Evolutionary conservation across 2,888 invertebrate species (phyloP), one percentile per base, ranked within the genome.

Genomic region (Nemoura dubitans): DNA sequence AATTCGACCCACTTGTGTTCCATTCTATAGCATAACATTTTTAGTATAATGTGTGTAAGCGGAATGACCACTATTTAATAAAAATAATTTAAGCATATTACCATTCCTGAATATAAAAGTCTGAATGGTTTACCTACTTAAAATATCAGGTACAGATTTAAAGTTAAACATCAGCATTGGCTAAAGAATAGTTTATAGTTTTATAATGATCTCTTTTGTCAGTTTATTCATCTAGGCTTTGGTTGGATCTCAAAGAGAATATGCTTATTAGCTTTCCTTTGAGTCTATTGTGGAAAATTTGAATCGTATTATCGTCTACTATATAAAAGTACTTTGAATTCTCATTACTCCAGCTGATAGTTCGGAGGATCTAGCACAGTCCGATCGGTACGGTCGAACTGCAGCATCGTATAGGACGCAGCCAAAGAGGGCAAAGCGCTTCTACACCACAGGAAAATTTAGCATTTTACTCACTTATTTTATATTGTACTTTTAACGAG

Each of bases 201-300:
- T 59, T 1, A 78, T 27, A 78, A 78, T 78, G 5, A 78, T 28
- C 78, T 78, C 78, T 78, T 78, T 78, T 78, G 28, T 26, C 26
- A 78, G 25, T 27, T 78, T 27, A 78, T 78, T 78, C 16, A 21
- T 5, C 78, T 21, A 0, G 59, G 59, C 78, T 78, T 78, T 1
- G 78, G 7, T 6, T 78, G 78, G 59, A 59, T 59, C 28, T 78
- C 78, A 78, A 78, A 78, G 78, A 78, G 78, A 78, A 78, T 5
- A 78, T 27, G 27, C 28, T 78, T 27, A 78, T 78, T 78, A 78
- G 78, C 78, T 78, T 26, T 78, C 78, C 78, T 78, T 78, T 78
- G 78, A 78, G 27, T 78, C 28, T 78, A 59, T 59, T 59, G 59
- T 59, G 59, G 59, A 21, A 59, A 59, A 59, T 59, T 59, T 14